Evolutionary conservation across 1,140 invertebrate species (phyloP), one percentile per base, ranked within the genome.

Genomic region (Formica exsecta): DNA sequence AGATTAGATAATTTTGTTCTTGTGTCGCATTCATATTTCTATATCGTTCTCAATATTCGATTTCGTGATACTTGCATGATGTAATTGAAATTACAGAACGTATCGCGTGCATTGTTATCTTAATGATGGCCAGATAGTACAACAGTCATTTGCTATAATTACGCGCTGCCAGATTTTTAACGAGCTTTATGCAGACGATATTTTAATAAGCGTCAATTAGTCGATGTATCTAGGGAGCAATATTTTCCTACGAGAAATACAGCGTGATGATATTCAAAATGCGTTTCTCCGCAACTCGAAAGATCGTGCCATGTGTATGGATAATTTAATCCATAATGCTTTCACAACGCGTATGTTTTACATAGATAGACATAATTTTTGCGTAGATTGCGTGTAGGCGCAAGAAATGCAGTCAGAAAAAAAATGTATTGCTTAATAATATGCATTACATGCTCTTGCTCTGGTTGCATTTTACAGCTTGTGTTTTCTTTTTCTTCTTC

Each of bases 161-260:
- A 25, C 11, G 5, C 1, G n/a, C 36, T 75, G 61, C 8, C 36
- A 38, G 22, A 76, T 77, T 79, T 66, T 79, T 79, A 48, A 79
- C 41, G 25, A 65, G 61, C 11, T 22, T 66, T n/a, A 66, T 44
- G 13, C 41, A 51, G 2, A 7, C 3, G 6, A 4, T 0, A 22
- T 25, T 75, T 51, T 51, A 54, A 48, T 54, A 68, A 51, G 66
- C 38, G 75, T 44, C 5, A 44, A 77, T 77, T 65, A 75, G 36
- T 22, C 22, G 13, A 38, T n/a, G 9, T 41, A 79, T 36, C 19
- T 62, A 25, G 3, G 3, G 7, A 44, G 9, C 22, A 16, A 22
- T 25, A 62, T 62, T 25, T 66, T 65, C 7, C 25, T 44, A 0
- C 25, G 59, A 19, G n/a, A 51, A 4, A 36, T 7, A 36, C 3